phyloP scores from a whole-genome alignment of 2,888 invertebrate species.

The Xanthorhoe spadicearia region DNA sequence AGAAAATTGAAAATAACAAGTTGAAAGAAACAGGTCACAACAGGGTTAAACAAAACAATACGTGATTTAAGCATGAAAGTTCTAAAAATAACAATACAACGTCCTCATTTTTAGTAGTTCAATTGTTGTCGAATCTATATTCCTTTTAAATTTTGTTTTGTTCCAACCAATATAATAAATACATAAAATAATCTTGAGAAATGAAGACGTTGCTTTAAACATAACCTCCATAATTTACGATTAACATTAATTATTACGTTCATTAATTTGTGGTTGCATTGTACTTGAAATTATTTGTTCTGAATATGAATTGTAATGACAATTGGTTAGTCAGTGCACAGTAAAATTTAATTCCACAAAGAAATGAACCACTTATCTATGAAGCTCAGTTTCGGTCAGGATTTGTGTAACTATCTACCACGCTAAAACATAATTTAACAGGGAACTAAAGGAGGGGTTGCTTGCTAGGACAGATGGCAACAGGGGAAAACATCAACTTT shows the following conservation, averaged over 20 bases:
- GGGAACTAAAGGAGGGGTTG: conserved; percentile 48
- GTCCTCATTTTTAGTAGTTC: conserved; percentile 57
- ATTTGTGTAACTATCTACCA: conserved; percentile 72
- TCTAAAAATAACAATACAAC: conserved; percentile 60
- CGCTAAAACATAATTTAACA: conserved; percentile 53
- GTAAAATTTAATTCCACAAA: conserved; percentile 60
- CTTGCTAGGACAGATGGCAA: conserved; percentile 56
- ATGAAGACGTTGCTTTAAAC: conserved; percentile 63
- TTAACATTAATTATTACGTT: conserved; percentile 58
- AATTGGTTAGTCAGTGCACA: conserved; percentile 35
- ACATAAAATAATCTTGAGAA: conserved; percentile 46
- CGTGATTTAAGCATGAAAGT: conserved; percentile 75
- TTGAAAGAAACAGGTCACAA: conserved; percentile 61
- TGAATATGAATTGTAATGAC: conserved; percentile 34
- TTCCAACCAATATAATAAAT: neutral
- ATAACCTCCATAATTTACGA: conserved; percentile 72
- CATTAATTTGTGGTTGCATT: conserved; percentile 67
- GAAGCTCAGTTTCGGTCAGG: conserved; percentile 82
- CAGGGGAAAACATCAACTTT: conserved; percentile 46
- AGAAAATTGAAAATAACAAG: conserved; percentile 44
- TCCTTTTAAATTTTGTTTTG: neutral
- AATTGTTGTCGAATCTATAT: conserved; percentile 23
- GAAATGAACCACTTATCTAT: conserved; percentile 70
- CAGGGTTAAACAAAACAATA: conserved; percentile 80
- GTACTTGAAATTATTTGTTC: conserved; percentile 28